phyloP scores from a whole-genome alignment of 2,797 vertebrate genomes.

The Australoheros facetus region DNA sequence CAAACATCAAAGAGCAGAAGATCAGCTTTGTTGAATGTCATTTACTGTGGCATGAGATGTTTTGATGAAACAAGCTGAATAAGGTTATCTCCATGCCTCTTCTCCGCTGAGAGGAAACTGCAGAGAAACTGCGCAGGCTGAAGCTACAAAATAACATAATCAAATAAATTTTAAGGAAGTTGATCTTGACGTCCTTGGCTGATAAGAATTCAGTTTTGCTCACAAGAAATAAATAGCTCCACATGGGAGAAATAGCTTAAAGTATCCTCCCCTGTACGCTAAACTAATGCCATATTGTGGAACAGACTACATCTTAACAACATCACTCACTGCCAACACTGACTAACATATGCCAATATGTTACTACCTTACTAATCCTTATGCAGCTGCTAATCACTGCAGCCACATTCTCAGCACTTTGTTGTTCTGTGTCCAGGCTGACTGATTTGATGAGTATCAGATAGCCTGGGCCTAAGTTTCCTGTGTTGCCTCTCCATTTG shows the following conservation, averaged over 20 bases:
- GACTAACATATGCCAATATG: slow-evolving; percentile 43
- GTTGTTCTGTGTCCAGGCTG: slow-evolving; percentile 57
- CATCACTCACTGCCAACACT: slow-evolving; percentile 28
- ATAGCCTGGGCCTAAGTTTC: slow-evolving; percentile 65
- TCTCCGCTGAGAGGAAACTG: slow-evolving; percentile 35
- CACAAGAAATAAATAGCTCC: not conserved
- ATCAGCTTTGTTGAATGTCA: slow-evolving; percentile 69
- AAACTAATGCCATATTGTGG: slow-evolving; percentile 2
- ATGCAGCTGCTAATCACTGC: slow-evolving; percentile 70
- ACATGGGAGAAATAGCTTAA: not conserved
- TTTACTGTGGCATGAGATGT: slow-evolving; percentile 62
- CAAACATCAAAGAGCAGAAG: slow-evolving; percentile 74
- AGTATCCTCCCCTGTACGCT: slow-evolving; percentile 3
- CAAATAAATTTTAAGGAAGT: slow-evolving; percentile 44
- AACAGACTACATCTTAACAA: slow-evolving; percentile 14
- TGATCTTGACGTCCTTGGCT: slow-evolving; percentile 36
- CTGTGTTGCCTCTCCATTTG: slow-evolving; percentile 78
- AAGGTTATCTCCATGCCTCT: slow-evolving; percentile 45
- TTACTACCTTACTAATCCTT: slow-evolving; percentile 55
- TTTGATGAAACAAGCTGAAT: slow-evolving; percentile 62
- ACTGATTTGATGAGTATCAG: slow-evolving; percentile 71
- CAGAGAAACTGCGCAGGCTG: slow-evolving; percentile 21
- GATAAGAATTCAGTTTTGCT: slow-evolving; percentile 22
- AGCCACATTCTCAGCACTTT: slow-evolving; percentile 65
- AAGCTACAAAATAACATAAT: slow-evolving; percentile 28